phyloP scores from a whole-genome alignment of 2,888 invertebrate genomes.

The Aphodius granarius region DNA sequence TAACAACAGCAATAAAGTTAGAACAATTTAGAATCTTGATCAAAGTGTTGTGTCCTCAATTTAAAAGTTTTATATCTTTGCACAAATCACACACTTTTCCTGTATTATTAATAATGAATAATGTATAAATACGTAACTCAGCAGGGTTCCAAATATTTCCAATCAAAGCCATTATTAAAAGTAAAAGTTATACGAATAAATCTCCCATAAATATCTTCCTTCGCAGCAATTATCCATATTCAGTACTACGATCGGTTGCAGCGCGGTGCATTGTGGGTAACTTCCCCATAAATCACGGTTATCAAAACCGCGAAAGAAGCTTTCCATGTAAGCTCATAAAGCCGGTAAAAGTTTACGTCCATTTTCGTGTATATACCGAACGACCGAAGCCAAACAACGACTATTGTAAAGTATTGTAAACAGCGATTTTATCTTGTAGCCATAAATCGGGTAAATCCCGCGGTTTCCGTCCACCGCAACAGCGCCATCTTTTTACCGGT shows the following conservation, averaged over 20 bases:
- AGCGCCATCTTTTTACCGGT: not conserved
- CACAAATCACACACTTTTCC: no score
- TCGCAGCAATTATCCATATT: not conserved
- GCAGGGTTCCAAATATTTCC: no score
- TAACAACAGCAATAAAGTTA: no score
- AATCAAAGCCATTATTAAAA: not conserved
- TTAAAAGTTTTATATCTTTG: no score
- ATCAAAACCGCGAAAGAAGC: not conserved
- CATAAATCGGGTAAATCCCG: not conserved
- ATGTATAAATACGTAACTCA: no score
- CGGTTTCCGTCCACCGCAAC: not conserved
- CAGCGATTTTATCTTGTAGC: not conserved
- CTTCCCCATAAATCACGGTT: not conserved
- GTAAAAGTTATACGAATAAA: not conserved
- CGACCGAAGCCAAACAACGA: not conserved
- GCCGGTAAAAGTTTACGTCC: not conserved
- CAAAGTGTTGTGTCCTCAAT: no score
- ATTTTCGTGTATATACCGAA: not conserved
- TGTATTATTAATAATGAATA: no score
- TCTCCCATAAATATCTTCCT: not conserved
- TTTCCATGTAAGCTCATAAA: not conserved
- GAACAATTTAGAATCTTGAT: no score
- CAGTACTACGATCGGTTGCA: not conserved
- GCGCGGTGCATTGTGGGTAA: not conserved
- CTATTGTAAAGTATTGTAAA: not conserved